Evolutionary conservation across 2,888 invertebrate genomes (phyloP).

Genomic region (Adelphocoris suturalis): DNA sequence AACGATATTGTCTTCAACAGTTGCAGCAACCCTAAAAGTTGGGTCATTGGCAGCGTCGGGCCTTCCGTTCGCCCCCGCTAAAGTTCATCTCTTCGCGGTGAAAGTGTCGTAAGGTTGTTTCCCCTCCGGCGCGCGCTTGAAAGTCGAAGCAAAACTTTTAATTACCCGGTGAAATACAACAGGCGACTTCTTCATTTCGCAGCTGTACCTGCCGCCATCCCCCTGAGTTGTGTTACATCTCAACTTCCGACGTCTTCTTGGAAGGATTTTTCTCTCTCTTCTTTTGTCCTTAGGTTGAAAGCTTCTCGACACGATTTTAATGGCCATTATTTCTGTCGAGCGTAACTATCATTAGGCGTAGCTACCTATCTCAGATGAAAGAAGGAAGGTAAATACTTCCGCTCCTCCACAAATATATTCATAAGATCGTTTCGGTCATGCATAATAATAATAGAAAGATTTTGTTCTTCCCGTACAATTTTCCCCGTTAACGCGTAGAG

Average conservation of each 20-base stretch:
- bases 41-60: slow-evolving; percentile 65
- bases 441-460: no score
- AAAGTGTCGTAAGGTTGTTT: slow-evolving; percentile 68
- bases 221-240: slow-evolving; percentile 41
- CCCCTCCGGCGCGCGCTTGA: slow-evolving; percentile 17
- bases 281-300: neutral
- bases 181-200: slow-evolving; percentile 68
- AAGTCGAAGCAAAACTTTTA: slow-evolving; percentile 66
- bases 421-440: no score
- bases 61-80: neutral
- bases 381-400: no score
- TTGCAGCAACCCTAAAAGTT: slow-evolving; percentile 56
- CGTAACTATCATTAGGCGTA: neutral
- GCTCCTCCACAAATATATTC: no score
- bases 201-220: slow-evolving; percentile 41
- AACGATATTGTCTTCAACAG: slow-evolving; percentile 70
- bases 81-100: slow-evolving; percentile 69
- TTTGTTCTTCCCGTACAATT: no score
- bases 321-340: neutral
- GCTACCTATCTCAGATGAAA: no score
- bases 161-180: slow-evolving; percentile 68
- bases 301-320: neutral
- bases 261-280: neutral
- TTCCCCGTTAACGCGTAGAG: no score
- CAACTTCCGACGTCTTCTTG: slow-evolving; percentile 6